Evolutionary conservation across 1,140 invertebrate genomes (phyloP).

Genomic region (honey bee (Apis mellifera)): DNA sequence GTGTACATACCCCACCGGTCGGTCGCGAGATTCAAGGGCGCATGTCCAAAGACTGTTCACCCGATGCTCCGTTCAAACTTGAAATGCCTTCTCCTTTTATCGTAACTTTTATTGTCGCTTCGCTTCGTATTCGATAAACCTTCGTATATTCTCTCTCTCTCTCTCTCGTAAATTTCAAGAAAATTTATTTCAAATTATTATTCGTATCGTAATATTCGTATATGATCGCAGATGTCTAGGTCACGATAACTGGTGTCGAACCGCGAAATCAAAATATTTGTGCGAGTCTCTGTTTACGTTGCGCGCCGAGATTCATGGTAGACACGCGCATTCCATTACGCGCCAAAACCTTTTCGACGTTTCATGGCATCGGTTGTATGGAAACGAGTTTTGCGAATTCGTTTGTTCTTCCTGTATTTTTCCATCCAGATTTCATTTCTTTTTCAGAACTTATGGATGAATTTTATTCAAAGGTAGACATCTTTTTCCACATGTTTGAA

Average conservation of each 20-base stretch:
- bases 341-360: constrained; percentile 21
- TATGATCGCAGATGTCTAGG: constrained; percentile 2
- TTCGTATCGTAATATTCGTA: neutral
- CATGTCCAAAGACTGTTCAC: constrained; percentile 47
- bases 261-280: constrained; percentile 31
- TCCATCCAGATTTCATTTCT: neutral
- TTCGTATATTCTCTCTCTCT: neutral
- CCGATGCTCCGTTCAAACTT: constrained; percentile 19
- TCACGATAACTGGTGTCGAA: constrained; percentile 15
- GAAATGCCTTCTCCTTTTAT: neutral
- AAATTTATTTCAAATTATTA: too few species aligned
- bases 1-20: constrained; percentile 8
- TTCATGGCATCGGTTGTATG: neutral
- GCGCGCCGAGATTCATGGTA: neutral
- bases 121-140: neutral
- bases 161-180: neutral
- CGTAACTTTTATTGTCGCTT: too few species aligned
- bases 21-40: constrained; percentile 44
- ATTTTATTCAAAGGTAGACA: too few species aligned
- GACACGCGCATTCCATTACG: neutral
- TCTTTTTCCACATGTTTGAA: neutral
- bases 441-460: too few species aligned
- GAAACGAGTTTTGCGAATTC: neutral
- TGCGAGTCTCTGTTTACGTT: constrained; percentile 21
- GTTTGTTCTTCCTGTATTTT: neutral